Percentiles rank a stretch among this genome's conserved stretches.
Conservation (phyloP, 2,888 invertebrate genomes). For the Drosophila paramelanica region DNA sequence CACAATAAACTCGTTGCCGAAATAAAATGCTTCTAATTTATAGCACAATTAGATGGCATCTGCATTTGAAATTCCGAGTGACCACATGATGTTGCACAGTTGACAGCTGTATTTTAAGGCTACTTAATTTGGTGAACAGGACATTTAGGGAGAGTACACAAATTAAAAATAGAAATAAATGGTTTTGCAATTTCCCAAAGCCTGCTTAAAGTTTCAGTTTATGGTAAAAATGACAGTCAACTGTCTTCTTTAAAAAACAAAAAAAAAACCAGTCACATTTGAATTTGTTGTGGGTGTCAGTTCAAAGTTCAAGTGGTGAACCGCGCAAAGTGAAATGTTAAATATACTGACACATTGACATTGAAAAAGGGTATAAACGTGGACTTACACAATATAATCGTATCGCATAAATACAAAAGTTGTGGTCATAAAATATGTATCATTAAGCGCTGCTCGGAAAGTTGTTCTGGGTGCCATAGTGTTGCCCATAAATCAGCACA, state of each 20-base stretch:
- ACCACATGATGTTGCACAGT: slow-evolving; percentile 42
- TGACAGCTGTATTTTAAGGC: not conserved
- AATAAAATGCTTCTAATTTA: slow-evolving; percentile 48
- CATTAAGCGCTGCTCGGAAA: slow-evolving; percentile 27
- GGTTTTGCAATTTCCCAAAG: slow-evolving; percentile 6
- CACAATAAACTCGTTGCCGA: slow-evolving; percentile 3
- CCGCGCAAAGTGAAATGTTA: slow-evolving; percentile 9
- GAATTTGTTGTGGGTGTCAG: not conserved
- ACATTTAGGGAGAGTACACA: not conserved
- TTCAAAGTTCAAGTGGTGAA: slow-evolving; percentile 4
- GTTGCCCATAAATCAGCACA: slow-evolving; percentile 64
- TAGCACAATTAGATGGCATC: slow-evolving; percentile 40
- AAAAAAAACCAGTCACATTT: not conserved
- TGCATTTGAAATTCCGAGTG: slow-evolving; percentile 38
- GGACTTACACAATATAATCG: slow-evolving; percentile 6
- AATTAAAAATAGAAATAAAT: slow-evolving; percentile 7
- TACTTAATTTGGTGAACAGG: not conserved
- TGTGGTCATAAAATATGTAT: slow-evolving; percentile 42
- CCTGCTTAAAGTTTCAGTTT: not conserved
- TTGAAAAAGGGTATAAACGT: slow-evolving; percentile 18
- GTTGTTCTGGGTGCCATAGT: not conserved
- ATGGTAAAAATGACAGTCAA: slow-evolving; percentile 3
- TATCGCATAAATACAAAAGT: slow-evolving; percentile 2
- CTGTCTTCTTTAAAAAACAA: not conserved
- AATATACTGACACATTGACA: slow-evolving; percentile 30